A percentile compares a stretch with the other conserved stretches of the same genome.
phyloP scores from a whole-genome alignment of 2,888 invertebrate genomes.

The Cantharis rufa region DNA sequence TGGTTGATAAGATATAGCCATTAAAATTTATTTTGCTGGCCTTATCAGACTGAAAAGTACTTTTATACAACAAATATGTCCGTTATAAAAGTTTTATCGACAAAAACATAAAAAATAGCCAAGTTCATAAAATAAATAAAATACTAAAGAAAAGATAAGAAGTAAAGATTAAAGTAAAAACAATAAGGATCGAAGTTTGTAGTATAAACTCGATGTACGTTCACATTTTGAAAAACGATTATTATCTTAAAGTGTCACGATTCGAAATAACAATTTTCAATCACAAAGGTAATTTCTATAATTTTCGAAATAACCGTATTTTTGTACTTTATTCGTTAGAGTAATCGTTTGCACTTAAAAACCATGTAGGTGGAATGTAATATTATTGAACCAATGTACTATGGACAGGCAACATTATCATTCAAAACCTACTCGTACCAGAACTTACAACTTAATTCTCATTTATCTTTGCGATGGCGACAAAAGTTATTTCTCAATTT shows the following conservation, averaged over 20 bases:
- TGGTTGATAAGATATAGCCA: neutral
- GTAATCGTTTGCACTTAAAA: neutral
- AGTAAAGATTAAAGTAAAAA: neutral
- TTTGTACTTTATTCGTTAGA: neutral
- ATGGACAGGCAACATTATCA: conserved; percentile 1
- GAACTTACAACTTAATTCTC: neutral
- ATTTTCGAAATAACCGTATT: neutral
- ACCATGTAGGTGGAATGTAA: neutral
- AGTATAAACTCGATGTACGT: neutral
- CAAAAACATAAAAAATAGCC: neutral
- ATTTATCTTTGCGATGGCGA: neutral
- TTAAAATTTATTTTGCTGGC: neutral
- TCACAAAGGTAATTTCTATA: neutral
- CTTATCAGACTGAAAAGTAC: conserved; percentile 5
- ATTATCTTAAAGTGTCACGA: neutral
- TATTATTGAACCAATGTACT: neutral
- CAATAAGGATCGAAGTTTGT: neutral
- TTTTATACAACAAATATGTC: conserved; percentile 12
- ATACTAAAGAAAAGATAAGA: neutral
- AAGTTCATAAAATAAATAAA: neutral
- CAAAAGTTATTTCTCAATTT: neutral
- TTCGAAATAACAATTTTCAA: neutral
- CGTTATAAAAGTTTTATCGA: neutral
- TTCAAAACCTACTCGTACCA: conserved; percentile 1
- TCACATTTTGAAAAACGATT: neutral